Base-by-base conservation (phyloP, 1,140 invertebrate genomes). In the Drosophila tropicalis region DNA sequence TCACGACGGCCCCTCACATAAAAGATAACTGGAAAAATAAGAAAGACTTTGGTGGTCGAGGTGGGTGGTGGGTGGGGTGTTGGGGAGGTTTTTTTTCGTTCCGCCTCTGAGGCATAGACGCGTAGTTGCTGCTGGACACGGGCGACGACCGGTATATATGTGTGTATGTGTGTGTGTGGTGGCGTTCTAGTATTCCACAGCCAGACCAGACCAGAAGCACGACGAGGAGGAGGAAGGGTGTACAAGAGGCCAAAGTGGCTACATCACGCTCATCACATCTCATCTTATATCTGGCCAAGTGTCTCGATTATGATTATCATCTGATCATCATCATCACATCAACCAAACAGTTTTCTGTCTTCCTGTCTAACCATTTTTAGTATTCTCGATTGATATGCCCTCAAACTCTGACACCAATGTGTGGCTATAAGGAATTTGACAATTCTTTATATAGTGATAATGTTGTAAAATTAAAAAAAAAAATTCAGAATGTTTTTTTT, bases 371-470 rank as follows among this genome's bases (percentile, higher is more conserved):
- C 76, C 69, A 44, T 61, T 63, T 40, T 29, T 63, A 58, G 73
- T 51, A 13, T 73, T 61, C 56, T 61, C 32, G 64, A 39, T 56
- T 36, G 56, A 40, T 61, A 17, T 15, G 65, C 55, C 55, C 76
- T 65, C 76, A 79, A 62, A 79, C 63, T 79, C 29, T 29, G 29
- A 29, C 76, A 69, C 70, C 62, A 87, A 67, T 72, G 44, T 39
- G 12, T 39, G 36, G 84, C 84, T 89, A 89, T 89, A 89, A 89
- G 84, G 84, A 89, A 89, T 89, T 89, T 81, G 60, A 89, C 84
- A 89, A 89, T 89, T 89, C 84, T 89, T 89, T 89, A 87, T 89
- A 84, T 89, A 81, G 76, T 72, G 44, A 51, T 22, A 78, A 76
- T 78, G 62, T 79, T 80, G 47, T 75, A 77, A 73, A 74, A 39